These are phyloP conservation scores for Hyperoplus immaculatus DNA, from an alignment of 2,797 vertebrate genomes.

Conservation along the genomic window DNA sequence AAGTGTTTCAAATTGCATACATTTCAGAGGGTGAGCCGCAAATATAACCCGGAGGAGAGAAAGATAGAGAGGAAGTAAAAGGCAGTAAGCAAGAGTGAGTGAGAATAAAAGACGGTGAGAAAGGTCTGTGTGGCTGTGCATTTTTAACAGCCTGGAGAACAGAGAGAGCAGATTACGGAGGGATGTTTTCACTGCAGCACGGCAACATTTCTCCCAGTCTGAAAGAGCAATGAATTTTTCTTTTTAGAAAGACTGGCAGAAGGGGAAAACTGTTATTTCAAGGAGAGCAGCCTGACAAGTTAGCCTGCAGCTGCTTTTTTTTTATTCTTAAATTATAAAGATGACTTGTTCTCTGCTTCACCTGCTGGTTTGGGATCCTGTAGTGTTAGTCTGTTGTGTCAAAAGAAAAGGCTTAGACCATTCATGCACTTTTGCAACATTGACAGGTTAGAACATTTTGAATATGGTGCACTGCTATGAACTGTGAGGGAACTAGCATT, in stretches of 20 bases:
- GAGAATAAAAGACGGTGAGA: conserved; percentile 47
- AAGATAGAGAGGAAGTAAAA: conserved; percentile 37
- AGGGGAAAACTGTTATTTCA: conserved; percentile 41
- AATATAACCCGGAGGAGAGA: conserved; percentile 43
- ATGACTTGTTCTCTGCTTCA: conserved; percentile 16
- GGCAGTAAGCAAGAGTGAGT: conserved; percentile 35
- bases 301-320: conserved; percentile 24
- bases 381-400: conserved; percentile 8
- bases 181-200: conserved; percentile 50
- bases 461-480: background rate
- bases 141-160: conserved; percentile 66
- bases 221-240: conserved; percentile 46
- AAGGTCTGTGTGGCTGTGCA: conserved; percentile 61
- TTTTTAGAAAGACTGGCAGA: conserved; percentile 26
- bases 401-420: background rate
- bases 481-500: background rate
- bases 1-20: conserved; percentile 55
- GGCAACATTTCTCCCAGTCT: conserved; percentile 50
- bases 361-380: background rate
- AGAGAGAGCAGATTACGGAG: conserved; percentile 47
- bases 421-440: conserved; percentile 4
- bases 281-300: conserved; percentile 33
- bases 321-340: conserved; percentile 30
- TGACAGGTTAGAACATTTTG: conserved; percentile 30
- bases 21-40: conserved; percentile 45